phyloP scores from a whole-genome alignment of 2,888 invertebrate genomes.

The Clepsis dumicolana region DNA sequence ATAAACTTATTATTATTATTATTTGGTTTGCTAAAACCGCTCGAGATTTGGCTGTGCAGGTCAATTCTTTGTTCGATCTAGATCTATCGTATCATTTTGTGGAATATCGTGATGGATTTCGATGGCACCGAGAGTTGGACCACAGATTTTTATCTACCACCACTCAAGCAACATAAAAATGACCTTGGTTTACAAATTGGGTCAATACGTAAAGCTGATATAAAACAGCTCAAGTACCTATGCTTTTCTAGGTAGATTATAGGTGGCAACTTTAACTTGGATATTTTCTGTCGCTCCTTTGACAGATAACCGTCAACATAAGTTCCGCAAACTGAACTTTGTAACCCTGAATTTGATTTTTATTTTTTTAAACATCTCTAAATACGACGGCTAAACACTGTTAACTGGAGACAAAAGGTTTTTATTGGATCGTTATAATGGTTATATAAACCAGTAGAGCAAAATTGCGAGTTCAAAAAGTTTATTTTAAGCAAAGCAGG shows the following conservation, averaged over 20 bases:
- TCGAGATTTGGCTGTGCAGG: too few species aligned
- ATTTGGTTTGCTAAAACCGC: too few species aligned
- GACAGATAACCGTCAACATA: too few species aligned
- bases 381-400: background rate
- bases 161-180: background rate
- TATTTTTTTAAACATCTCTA: background rate
- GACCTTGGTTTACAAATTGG: background rate
- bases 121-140: background rate
- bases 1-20: too few species aligned
- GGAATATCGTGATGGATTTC: background rate
- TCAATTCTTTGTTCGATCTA: background rate
- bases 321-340: too few species aligned
- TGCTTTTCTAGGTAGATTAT: background rate
- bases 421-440: background rate
- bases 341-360: too few species aligned
- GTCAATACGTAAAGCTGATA: constrained; percentile 6
- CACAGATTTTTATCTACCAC: background rate
- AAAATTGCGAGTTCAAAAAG: background rate
- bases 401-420: background rate
- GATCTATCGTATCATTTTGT: background rate
- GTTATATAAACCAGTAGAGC: background rate
- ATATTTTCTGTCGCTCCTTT: background rate
- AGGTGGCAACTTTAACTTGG: background rate
- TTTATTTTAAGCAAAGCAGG: constrained; percentile 1
- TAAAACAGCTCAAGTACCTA: background rate